Evolutionary conservation across 2,113 vertebrate species (phyloP).

Genomic region (Mus musculus): GRCm39 chr1:60911501-60912000

Average conservation of each 20-base stretch:
- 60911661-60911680: not conserved
- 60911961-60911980: not conserved
- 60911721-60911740: not conserved
- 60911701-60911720: not conserved
- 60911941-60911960: not conserved
- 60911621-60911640: not conserved
- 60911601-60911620: slow-evolving; percentile 16
- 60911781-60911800: not conserved
- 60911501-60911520: not conserved
- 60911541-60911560: not conserved
- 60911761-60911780: not conserved
- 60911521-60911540: not conserved
- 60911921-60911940: not conserved
- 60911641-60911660: not conserved
- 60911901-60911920: not conserved
- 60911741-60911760: no score
- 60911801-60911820: not conserved
- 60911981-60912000: not conserved
- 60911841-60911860: not conserved
- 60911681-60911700: not conserved
- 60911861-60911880: not conserved
- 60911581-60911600: not conserved
- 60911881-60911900: not conserved
- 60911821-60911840: not conserved
- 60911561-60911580: not conserved